These are phyloP conservation scores for Eucera pruinosa DNA, from an alignment of 2,888 invertebrate species.

Conservation along the genomic window DNA sequence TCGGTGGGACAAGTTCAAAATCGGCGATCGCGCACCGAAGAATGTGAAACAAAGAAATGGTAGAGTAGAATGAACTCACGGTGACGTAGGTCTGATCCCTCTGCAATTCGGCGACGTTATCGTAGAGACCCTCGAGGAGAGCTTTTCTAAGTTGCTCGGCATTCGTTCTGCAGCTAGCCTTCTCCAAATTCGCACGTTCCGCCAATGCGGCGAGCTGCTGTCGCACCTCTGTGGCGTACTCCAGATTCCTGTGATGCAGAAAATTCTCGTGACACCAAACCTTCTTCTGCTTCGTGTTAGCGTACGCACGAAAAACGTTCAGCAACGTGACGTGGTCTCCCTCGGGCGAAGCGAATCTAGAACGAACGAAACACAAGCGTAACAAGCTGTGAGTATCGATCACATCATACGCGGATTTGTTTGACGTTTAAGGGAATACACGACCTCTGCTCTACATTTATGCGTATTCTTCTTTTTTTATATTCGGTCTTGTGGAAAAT, in stretches of 20 bases:
- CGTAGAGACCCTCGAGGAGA: conserved; percentile 92
- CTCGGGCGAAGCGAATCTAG: conserved; percentile 92
- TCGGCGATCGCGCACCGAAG: not conserved
- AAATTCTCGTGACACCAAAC: conserved; percentile 96
- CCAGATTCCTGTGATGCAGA: conserved; percentile 92
- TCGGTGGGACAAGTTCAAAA: too few relatives aligned
- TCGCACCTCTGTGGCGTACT: conserved; percentile 92
- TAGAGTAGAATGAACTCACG: conserved; percentile 81
- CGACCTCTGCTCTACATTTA: conserved; percentile 4
- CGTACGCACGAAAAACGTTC: conserved; percentile 93
- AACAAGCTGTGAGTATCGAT: conserved; percentile 52
- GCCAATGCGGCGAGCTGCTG: conserved; percentile 88
- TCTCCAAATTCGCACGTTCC: conserved; percentile 80
- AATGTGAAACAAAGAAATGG: too few relatives aligned
- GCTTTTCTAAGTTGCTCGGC: conserved; percentile 87
- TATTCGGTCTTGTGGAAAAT: too few relatives aligned
- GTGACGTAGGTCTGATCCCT: conserved; percentile 90
- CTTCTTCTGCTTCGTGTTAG: conserved; percentile 89
- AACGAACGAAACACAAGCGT: conserved; percentile 58
- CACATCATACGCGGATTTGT: conserved; percentile 36
- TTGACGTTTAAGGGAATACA: conserved; percentile 36
- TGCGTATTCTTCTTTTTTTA: not conserved
- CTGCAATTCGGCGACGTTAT: conserved; percentile 93
- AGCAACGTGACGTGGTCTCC: conserved; percentile 97
- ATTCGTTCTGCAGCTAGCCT: conserved; percentile 77